Base-by-base conservation (phyloP, 2,113 vertebrate genomes). In the Megalops atlanticus region DNA sequence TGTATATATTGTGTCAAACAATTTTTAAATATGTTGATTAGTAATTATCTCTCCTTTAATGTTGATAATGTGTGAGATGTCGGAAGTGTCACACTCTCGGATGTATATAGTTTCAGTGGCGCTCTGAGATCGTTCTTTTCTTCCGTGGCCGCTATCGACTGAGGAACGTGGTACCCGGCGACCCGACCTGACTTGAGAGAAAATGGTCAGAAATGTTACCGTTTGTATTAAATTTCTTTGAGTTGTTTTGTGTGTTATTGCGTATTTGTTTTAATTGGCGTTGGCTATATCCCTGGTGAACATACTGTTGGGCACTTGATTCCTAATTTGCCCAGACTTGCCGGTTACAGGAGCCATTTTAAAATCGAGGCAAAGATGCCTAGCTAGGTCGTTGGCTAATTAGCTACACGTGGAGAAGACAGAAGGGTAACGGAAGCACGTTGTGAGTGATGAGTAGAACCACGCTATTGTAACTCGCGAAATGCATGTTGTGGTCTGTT, bases 41-140 rank as follows among this genome's bases (percentile, higher is more conserved):
- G 27, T 39, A 24, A 24, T 73, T 73, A 16, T 24, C n/a, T 36
- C 21, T 72, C 47, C 8, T 31, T 64, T 31, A 68, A 24, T 79
- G 40, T 33, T 2, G 11, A 31, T 1, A 47, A 43, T 79, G 24
- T 74, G 21, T 14, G 52, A 64, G 15, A 64, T 21, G 45, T 27
- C 92, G 93, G 93, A 94, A 92, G 90, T 92, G 39, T 77, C 77
- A 7, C 40, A 1, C 4, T 21, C n/a, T 79, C 84, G 82, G 93
- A 89, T 0, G 87, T 86, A 90, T 89, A 92, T 90, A 90, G 2
- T 0, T 6, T 38, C 0, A 5, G 0, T 4, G 4, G 0, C 0
- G 88, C 6, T 0, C 0, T 0, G 0, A 0, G 47, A 0, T 43
- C 81, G 96, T 97, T 96, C 97, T 97, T 97, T 98, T 97, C 95